Evolutionary conservation across 2,888 invertebrate species (phyloP).

Genomic region (Cactoblastis cactorum): DNA sequence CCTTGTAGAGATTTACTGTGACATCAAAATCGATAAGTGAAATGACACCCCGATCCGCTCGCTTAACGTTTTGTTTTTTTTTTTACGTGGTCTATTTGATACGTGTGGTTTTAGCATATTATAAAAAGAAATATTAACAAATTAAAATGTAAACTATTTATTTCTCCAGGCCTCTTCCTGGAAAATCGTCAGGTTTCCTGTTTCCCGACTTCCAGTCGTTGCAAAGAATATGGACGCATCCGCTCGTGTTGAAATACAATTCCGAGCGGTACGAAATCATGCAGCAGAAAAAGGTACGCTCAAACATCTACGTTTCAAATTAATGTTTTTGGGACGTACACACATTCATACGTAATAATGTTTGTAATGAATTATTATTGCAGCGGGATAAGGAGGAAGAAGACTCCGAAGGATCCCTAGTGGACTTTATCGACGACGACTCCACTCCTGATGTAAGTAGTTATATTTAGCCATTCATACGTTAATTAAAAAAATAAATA

Average conservation of each 20-base stretch:
- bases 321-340: too few relatives aligned
- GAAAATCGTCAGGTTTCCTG: conserved; percentile 80
- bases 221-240: conserved; percentile 92
- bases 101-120: too few relatives aligned
- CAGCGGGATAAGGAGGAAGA: conserved; percentile 77
- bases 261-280: conserved; percentile 77
- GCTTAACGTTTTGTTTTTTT: too few relatives aligned
- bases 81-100: too few relatives aligned
- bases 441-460: conserved; percentile 62
- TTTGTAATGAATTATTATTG: conserved; percentile 20
- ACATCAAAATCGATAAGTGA: too few relatives aligned
- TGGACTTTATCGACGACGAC: conserved; percentile 85
- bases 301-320: neutral
- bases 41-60: too few relatives aligned
- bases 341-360: too few relatives aligned
- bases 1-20: too few relatives aligned
- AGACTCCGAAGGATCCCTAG: conserved; percentile 86
- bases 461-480: neutral
- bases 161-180: conserved; percentile 55
- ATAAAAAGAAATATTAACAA: neutral
- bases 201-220: conserved; percentile 87
- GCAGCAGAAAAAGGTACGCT: conserved; percentile 74
- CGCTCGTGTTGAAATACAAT: conserved; percentile 84
- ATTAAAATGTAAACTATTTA: neutral
- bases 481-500: too few relatives aligned